Evolutionary conservation across 1,140 invertebrate species (phyloP).

Genomic region (Coelopa frigida): DNA sequence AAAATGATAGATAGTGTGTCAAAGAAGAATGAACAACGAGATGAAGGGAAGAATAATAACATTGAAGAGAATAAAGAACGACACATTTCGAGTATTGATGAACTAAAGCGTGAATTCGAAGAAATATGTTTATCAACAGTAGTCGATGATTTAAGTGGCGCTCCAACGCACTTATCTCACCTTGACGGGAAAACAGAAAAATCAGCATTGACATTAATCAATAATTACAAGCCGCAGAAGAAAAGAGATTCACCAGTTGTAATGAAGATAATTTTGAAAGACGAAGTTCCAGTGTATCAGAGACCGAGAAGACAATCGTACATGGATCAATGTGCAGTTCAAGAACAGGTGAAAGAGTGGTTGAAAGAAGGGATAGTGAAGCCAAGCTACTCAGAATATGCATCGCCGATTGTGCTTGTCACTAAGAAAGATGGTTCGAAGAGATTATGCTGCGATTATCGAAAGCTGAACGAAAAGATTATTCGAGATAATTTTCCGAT

Average conservation of each 20-base stretch:
- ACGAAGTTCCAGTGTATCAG: conserved; percentile 24
- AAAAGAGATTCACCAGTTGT: neutral
- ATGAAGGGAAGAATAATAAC: no score
- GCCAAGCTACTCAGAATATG: conserved; percentile 18
- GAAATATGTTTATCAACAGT: no score
- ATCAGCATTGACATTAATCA: no score
- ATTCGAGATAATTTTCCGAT: conserved; percentile 24
- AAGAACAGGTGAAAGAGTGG: conserved; percentile 32
- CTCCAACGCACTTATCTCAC: no score
- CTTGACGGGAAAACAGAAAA: no score
- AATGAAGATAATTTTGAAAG: conserved; percentile 17
- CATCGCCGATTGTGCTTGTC: conserved; percentile 26
- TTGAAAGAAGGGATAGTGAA: conserved; percentile 27
- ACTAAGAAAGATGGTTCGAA: conserved; percentile 21
- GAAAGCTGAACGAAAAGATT: conserved; percentile 20
- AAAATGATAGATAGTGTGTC: no score
- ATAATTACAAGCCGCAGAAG: neutral
- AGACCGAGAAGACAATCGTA: conserved; percentile 26
- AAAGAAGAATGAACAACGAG: no score
- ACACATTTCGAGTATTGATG: no score
- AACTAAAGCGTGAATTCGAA: no score
- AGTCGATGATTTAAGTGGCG: no score
- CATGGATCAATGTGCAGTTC: conserved; percentile 24
- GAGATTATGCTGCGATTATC: conserved; percentile 22
- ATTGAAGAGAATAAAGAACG: no score